Evolutionary conservation across 2,797 vertebrate genomes (phyloP).

Genomic region (Enteromius trimaculatus): DNA sequence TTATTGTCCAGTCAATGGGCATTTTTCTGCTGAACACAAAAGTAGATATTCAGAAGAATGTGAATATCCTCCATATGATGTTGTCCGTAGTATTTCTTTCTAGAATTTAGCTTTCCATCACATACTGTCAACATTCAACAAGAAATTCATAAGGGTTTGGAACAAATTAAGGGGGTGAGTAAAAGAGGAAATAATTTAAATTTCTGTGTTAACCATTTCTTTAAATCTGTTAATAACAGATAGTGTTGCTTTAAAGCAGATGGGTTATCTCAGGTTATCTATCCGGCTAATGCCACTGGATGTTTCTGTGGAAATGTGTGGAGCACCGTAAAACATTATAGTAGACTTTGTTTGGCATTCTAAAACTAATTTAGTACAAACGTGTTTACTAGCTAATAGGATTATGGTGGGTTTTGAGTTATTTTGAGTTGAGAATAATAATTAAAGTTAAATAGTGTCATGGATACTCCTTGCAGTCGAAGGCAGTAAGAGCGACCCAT

Average conservation of each 20-base stretch:
- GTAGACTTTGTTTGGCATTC: background rate
- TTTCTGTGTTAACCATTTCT: too few species aligned
- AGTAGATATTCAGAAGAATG: background rate
- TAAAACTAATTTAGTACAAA: background rate
- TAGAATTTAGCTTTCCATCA: too few species aligned
- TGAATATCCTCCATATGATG: too few species aligned
- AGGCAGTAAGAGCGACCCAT: too few species aligned
- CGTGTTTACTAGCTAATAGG: background rate
- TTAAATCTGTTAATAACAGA: background rate
- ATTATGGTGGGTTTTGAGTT: background rate
- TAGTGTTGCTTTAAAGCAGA: conserved; percentile 6
- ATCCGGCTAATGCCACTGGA: background rate
- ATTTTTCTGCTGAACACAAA: background rate
- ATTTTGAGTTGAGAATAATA: too few species aligned
- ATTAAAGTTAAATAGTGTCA: too few species aligned
- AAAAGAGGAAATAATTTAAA: too few species aligned
- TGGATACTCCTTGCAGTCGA: too few species aligned
- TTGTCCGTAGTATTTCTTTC: too few species aligned
- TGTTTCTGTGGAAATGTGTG: background rate
- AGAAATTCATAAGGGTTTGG: too few species aligned
- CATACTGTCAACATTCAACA: background rate
- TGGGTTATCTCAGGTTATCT: conserved; percentile 12
- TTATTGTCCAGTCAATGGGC: background rate
- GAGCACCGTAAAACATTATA: background rate
- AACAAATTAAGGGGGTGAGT: too few species aligned